Conservation (phyloP, 2,888 invertebrate genomes). For the Leucophora obtusa region DNA sequence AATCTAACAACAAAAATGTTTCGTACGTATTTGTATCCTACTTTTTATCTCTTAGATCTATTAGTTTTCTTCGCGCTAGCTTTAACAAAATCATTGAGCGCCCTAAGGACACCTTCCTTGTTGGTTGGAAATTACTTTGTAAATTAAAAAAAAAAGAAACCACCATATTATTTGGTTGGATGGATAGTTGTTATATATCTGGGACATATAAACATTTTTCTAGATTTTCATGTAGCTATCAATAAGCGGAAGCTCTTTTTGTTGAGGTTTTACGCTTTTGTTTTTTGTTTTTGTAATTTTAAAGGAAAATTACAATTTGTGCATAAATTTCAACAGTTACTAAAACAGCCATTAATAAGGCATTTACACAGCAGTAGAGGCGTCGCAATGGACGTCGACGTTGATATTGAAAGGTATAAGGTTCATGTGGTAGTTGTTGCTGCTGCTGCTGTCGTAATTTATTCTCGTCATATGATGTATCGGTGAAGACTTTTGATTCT, state of each 20-base stretch:
- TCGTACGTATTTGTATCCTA: too few relatives aligned
- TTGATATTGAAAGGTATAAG: constrained; percentile 54
- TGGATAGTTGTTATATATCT: background rate
- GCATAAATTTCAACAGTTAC: constrained; percentile 78
- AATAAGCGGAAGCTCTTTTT: constrained; percentile 53
- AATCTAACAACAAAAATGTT: too few relatives aligned
- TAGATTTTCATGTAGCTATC: constrained; percentile 34
- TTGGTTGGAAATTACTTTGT: too few relatives aligned
- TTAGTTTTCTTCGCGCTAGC: too few relatives aligned
- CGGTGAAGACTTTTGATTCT: constrained; percentile 5
- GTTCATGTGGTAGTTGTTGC: constrained; percentile 35
- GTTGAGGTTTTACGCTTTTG: constrained; percentile 13
- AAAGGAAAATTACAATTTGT: constrained; percentile 76
- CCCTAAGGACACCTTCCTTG: too few relatives aligned
- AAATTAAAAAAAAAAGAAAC: background rate
- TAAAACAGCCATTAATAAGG: constrained; percentile 75
- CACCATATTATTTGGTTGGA: background rate
- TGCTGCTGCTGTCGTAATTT: constrained; percentile 5
- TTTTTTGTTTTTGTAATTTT: constrained; percentile 58
- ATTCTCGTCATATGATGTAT: constrained; percentile 11
- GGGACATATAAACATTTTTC: background rate
- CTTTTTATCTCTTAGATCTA: too few relatives aligned
- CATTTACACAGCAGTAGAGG: constrained; percentile 76
- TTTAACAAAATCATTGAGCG: too few relatives aligned
- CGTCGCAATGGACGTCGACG: constrained; percentile 76